Conservation (phyloP, 2,888 invertebrate genomes). For the Papilio gigon region DNA sequence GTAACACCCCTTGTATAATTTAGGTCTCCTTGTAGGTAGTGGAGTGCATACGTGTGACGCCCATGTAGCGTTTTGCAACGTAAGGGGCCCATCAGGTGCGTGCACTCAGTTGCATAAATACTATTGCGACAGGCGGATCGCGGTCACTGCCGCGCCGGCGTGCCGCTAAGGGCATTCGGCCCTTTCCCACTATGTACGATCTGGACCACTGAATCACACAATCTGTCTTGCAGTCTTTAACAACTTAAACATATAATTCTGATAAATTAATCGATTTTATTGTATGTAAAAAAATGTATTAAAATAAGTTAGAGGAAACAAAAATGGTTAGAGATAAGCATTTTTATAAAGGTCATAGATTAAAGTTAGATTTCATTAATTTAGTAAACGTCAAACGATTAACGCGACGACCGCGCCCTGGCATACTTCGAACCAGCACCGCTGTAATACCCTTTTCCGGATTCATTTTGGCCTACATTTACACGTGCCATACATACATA, state of each 20-base stretch:
- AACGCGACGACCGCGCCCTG: conserved; percentile 26
- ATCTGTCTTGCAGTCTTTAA: conserved; percentile 15
- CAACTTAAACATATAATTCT: background rate
- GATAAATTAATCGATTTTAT: background rate
- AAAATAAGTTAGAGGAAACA: background rate
- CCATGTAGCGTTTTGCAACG: conserved; percentile 65
- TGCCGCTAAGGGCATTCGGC: conserved; percentile 62
- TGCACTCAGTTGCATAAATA: conserved; percentile 79
- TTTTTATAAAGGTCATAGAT: background rate
- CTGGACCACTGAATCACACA: conserved; percentile 40
- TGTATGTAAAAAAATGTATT: background rate
- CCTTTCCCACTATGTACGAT: conserved; percentile 50
- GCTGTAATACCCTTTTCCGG: conserved; percentile 28
- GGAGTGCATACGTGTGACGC: conserved; percentile 59
- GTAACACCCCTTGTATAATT: conserved; percentile 48
- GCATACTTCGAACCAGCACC: conserved; percentile 6
- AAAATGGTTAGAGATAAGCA: background rate
- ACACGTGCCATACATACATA: background rate
- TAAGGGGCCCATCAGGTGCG: conserved; percentile 72
- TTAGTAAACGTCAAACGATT: background rate
- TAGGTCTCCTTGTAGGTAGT: conserved; percentile 50
- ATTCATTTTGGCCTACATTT: conserved; percentile 24
- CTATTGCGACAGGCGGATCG: conserved; percentile 74
- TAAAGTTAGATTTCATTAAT: background rate
- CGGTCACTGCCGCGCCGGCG: conserved; percentile 78